These are phyloP conservation scores for Amblyraja radiata DNA, from an alignment of 2,797 vertebrate species.

Conservation along the genomic window DNA sequence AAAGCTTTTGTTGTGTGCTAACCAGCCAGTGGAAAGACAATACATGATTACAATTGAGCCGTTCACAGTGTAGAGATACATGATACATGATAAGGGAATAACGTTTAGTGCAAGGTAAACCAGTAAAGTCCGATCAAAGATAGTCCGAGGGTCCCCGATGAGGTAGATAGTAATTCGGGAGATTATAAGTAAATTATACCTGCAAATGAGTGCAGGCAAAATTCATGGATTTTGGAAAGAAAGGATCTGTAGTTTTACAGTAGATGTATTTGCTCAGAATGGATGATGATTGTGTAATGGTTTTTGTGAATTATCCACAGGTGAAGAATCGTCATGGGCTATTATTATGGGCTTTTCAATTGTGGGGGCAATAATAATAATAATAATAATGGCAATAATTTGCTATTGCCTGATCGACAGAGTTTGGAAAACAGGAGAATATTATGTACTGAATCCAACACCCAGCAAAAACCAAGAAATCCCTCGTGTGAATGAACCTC, in stretches of 20 bases:
- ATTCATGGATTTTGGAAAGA: background rate
- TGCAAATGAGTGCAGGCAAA: background rate
- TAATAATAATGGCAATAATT: background rate
- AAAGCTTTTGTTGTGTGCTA: too few relatives aligned
- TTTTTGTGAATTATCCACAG: background rate
- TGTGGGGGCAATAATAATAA: too few relatives aligned
- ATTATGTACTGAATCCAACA: background rate
- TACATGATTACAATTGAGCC: too few relatives aligned
- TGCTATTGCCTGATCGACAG: background rate
- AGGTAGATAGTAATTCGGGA: too few relatives aligned
- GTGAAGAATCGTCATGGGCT: background rate
- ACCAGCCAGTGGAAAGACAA: too few relatives aligned
- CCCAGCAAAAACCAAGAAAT: slow-evolving; percentile 2
- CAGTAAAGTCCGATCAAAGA: too few relatives aligned
- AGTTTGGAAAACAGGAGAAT: background rate
- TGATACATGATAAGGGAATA: too few relatives aligned
- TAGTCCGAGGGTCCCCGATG: too few relatives aligned
- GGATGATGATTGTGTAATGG: background rate
- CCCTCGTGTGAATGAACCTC: background rate
- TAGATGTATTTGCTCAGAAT: background rate
- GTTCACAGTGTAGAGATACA: too few relatives aligned
- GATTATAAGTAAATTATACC: too few relatives aligned
- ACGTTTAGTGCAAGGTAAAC: too few relatives aligned
- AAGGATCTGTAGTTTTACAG: background rate
- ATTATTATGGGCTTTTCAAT: too few relatives aligned